phyloP scores from a whole-genome alignment of 2,888 invertebrate genomes.

The Tupiocoris notatus region DNA sequence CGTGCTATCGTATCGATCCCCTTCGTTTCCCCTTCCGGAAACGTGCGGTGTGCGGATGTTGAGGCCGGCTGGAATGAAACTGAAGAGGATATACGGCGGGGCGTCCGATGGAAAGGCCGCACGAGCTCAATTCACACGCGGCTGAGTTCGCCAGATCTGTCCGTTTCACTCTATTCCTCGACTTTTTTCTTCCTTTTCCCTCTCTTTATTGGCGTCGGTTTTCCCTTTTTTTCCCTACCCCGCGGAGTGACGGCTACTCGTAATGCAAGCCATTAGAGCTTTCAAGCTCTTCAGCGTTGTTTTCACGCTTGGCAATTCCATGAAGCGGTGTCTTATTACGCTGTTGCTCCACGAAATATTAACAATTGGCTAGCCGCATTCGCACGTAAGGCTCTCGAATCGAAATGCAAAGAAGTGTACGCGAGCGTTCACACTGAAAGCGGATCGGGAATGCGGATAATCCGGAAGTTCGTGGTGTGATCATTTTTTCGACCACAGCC shows the following conservation, averaged over 20 bases:
- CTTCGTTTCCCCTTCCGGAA: background rate
- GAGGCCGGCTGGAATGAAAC: background rate
- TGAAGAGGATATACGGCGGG: background rate
- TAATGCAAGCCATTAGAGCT: background rate
- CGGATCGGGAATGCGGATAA: no score
- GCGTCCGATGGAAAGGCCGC: background rate
- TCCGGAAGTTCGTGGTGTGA: no score
- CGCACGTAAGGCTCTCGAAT: no score
- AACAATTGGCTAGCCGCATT: no score
- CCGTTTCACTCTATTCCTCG: background rate
- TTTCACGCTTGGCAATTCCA: background rate
- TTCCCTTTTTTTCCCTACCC: background rate
- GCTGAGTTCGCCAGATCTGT: background rate
- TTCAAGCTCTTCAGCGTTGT: no score
- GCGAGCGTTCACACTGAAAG: no score
- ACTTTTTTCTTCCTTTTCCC: background rate
- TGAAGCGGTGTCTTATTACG: no score
- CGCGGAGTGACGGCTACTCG: background rate
- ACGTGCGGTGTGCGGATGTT: background rate
- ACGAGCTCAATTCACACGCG: background rate
- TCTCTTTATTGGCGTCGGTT: background rate
- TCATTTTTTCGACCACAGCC: no score
- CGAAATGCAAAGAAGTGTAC: no score
- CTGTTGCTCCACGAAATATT: no score
- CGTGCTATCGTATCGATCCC: background rate